Evolutionary conservation across 2,797 vertebrate genomes (phyloP).

Genomic region (Carcharodon carcharias): DNA sequence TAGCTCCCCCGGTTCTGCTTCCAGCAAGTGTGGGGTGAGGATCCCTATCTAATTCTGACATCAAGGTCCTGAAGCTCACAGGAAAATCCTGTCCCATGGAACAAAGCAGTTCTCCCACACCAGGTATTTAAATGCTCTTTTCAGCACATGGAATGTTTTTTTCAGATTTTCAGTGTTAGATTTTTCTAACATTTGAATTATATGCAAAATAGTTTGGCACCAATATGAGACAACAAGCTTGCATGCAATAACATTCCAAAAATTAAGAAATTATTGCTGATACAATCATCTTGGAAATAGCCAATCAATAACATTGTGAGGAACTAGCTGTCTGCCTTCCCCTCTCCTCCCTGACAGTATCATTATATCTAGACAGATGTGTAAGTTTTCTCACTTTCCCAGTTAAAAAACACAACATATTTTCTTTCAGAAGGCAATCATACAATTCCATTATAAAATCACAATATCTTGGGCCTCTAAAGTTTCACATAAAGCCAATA

Average conservation of each 20-base stretch:
- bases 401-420: background rate
- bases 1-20: background rate
- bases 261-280: background rate
- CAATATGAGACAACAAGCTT: background rate
- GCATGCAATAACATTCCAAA: background rate
- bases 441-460: background rate
- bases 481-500: background rate
- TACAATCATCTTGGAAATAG: background rate
- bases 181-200: background rate
- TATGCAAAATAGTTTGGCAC: background rate
- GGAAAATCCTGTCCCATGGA: background rate
- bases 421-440: background rate
- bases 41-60: background rate
- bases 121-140: background rate
- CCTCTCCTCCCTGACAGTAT: background rate
- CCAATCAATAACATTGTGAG: background rate
- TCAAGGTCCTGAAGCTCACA: background rate
- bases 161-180: background rate
- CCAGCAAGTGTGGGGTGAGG: background rate
- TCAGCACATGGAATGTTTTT: background rate
- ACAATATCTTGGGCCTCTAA: background rate
- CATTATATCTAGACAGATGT: background rate
- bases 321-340: background rate
- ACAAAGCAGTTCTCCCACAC: background rate
- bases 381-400: background rate